phyloP scores from a whole-genome alignment of 2,888 invertebrate genomes.

The Morpho helenor region DNA sequence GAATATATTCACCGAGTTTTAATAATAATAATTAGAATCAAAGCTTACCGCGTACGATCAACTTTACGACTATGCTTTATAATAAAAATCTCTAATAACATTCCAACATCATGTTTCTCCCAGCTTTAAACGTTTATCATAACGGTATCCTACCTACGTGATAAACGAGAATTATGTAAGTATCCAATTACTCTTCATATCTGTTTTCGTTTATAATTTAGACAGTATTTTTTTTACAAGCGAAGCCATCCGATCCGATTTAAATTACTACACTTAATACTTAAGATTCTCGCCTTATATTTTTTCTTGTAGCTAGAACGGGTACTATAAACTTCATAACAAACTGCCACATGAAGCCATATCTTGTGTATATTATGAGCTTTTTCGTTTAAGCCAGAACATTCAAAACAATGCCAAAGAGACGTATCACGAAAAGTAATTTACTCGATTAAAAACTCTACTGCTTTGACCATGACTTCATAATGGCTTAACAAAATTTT shows the following conservation, averaged over 20 bases:
- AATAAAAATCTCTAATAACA: constrained; percentile 69
- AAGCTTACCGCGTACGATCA: constrained; percentile 45
- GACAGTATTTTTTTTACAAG: constrained; percentile 28
- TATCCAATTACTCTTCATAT: constrained; percentile 57
- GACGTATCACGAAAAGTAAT: constrained; percentile 30
- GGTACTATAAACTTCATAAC: constrained; percentile 76
- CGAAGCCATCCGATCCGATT: constrained; percentile 46
- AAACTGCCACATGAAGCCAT: constrained; percentile 73
- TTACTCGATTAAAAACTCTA: constrained; percentile 30
- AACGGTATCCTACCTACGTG: constrained; percentile 43
- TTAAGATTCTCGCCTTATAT: constrained; percentile 41
- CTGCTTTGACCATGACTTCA: constrained; percentile 28
- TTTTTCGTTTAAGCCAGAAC: constrained; percentile 68
- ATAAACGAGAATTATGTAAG: constrained; percentile 53
- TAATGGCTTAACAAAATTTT: constrained; percentile 26
- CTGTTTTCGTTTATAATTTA: constrained; percentile 50
- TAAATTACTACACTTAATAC: constrained; percentile 64
- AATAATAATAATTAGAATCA: constrained; percentile 27
- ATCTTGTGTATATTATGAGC: constrained; percentile 77
- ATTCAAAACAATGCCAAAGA: constrained; percentile 32
- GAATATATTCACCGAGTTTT: constrained; percentile 8
- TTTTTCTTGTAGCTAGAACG: constrained; percentile 69
- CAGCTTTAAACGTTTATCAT: constrained; percentile 53
- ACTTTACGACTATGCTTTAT: constrained; percentile 59
- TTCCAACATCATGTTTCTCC: constrained; percentile 55